phyloP scores from a whole-genome alignment of 2,888 invertebrate species.

The Drosophila pseudotalamancana region DNA sequence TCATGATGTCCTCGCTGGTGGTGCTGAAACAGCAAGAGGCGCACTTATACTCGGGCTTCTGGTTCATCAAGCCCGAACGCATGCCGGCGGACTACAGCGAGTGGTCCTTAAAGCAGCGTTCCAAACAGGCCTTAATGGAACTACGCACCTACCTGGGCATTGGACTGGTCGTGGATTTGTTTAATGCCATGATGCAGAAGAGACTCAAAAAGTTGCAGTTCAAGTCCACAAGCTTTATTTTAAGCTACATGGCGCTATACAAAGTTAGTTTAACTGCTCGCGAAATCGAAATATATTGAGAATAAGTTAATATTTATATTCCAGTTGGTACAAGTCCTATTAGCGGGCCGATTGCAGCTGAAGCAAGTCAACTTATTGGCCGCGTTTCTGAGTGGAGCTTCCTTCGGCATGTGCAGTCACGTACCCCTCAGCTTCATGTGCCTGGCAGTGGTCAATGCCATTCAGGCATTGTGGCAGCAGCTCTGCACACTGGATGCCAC shows the following conservation, averaged over 20 bases:
- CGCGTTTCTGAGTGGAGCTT: conserved; percentile 52
- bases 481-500: conserved; percentile 22
- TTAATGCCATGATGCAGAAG: conserved; percentile 22
- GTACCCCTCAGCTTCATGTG: conserved; percentile 47
- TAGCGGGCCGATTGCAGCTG: conserved; percentile 12
- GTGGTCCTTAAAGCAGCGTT: conserved; percentile 11
- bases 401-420: conserved; percentile 38
- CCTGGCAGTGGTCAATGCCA: conserved; percentile 48
- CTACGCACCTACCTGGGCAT: conserved; percentile 48
- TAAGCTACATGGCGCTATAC: conserved; percentile 52
- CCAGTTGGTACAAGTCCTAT: conserved; percentile 44
- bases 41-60: conserved; percentile 46
- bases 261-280: conserved; percentile 21
- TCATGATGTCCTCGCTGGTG: conserved; percentile 56
- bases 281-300: no score
- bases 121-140: conserved; percentile 29
- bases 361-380: conserved; percentile 32
- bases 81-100: conserved; percentile 32
- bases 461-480: conserved; percentile 55
- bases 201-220: conserved; percentile 22
- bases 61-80: conserved; percentile 54
- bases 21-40: conserved; percentile 46
- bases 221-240: conserved; percentile 48
- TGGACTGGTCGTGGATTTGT: conserved; percentile 52
- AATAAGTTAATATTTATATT: not conserved